These are phyloP conservation scores for Mizuhopecten yessoensis DNA, from an alignment of 1,140 invertebrate genomes.

Conservation along the genomic window DNA sequence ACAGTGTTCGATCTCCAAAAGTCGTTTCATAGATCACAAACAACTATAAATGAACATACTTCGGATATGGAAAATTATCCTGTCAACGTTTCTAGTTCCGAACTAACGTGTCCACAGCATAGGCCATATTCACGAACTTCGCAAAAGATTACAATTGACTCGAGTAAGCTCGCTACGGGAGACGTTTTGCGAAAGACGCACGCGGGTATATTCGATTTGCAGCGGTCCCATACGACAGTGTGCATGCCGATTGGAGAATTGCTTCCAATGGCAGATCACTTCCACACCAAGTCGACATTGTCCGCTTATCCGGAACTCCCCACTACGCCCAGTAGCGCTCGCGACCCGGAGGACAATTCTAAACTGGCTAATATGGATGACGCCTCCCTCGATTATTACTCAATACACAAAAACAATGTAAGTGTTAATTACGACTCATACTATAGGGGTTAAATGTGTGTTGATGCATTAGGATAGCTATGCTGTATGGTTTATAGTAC, in stretches of 20 bases:
- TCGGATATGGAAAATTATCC: neutral
- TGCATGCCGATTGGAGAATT: constrained; percentile 58
- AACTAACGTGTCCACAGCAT: neutral
- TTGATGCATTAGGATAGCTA: too few relatives aligned
- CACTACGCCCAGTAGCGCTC: neutral
- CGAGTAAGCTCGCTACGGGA: neutral
- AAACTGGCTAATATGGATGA: constrained; percentile 8
- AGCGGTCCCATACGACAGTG: constrained; percentile 54
- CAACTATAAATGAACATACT: neutral
- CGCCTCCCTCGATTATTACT: neutral
- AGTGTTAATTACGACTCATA: neutral
- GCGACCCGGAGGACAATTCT: neutral
- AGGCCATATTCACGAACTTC: neutral
- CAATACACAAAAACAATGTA: neutral
- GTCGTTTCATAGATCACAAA: neutral
- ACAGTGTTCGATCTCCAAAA: neutral
- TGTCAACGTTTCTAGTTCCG: neutral
- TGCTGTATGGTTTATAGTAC: too few relatives aligned
- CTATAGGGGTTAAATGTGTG: too few relatives aligned
- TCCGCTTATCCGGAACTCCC: neutral
- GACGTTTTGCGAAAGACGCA: neutral
- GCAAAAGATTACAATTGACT: neutral
- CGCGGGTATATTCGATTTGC: neutral
- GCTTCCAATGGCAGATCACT: constrained; percentile 56
- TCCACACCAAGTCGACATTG: neutral